phyloP scores from a whole-genome alignment of 1,140 invertebrate species.

The Stegodyphus mimosarum region DNA sequence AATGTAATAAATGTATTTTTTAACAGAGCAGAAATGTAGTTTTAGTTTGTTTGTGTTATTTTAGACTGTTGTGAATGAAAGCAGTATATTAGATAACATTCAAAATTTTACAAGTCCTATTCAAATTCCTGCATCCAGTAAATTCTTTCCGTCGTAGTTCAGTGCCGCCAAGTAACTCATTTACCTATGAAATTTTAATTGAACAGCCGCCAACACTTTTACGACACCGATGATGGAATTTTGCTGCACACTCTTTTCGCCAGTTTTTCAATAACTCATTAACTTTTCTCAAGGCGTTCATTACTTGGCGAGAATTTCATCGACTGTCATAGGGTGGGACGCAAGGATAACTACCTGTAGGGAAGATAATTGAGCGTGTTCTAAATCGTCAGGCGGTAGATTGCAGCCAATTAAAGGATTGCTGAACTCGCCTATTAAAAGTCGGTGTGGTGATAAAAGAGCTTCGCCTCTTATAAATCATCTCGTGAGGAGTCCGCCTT shows the following conservation, averaged over 20 bases:
- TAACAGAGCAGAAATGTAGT: no score
- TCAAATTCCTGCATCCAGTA: no score
- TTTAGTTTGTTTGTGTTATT: no score
- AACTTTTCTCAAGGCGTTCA: background rate
- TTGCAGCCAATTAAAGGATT: slow-evolving; percentile 43
- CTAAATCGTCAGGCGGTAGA: slow-evolving; percentile 45
- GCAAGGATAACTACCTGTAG: slow-evolving; percentile 15
- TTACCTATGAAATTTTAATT: no score
- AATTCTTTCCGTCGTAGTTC: no score
- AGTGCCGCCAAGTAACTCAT: no score
- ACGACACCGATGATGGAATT: no score
- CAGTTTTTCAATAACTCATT: background rate
- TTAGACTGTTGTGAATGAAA: no score
- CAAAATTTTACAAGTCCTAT: no score
- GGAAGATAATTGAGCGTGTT: slow-evolving; percentile 33
- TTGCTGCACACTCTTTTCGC: background rate
- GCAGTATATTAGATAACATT: no score
- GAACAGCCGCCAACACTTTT: no score
- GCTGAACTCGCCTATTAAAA: slow-evolving; percentile 36
- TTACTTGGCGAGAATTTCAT: slow-evolving; percentile 7
- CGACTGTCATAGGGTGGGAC: background rate
- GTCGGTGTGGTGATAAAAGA: background rate
- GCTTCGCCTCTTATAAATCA: slow-evolving; percentile 20
- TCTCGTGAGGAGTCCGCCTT: background rate
- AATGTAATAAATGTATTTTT: no score